Base-by-base conservation (phyloP, 2,888 invertebrate genomes). In the Tuberolachnus salignus region DNA sequence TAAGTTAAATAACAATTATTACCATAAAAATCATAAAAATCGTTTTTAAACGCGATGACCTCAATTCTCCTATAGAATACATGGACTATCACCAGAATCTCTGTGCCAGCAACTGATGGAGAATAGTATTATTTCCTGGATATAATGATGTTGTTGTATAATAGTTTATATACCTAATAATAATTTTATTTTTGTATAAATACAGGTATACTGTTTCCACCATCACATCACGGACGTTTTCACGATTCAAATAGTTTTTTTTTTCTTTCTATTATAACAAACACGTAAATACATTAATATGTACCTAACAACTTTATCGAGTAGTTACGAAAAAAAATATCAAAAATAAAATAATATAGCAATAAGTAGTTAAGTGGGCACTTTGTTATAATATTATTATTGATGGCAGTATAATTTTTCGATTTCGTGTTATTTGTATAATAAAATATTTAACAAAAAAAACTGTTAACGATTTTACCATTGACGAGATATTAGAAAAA, bases 121-220 rank as follows among this genome's bases (percentile, higher is more conserved):
- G 42, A 23, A 44, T 74, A 4, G 44, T 34, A 34, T 34, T 34
- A 34, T 64, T 74, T 74, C 73, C 73, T 64, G 73, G 53, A 74
- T 64, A 53, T 64, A 74, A 73, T 44, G 53, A 64, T 23, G 44
- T 14, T 46, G 44, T 44, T 67, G 23, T 70, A 63, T 63, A 11
- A 63, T 42, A 63, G 19, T 42, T 34, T 34, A 42, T 59, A 59
- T 21, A 21, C 55, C 34, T 34, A 34, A 34, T 34, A 34, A 34
- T 34, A 34, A 34, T 34, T 34, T 34, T 4, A 34, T 34, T 34
- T 34, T 34, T 34, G 6, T 34, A 34, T 55, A 21, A 3, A 11
- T 19, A 53, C 14, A 4, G 34, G 3, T 34, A 34, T 34, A 34
- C 3, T 23, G 16, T 34, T 14, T 23, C 51, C 23, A 23, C 49